phyloP scores from a whole-genome alignment of 2,888 invertebrate species.

The Drosophila paranaensis region DNA sequence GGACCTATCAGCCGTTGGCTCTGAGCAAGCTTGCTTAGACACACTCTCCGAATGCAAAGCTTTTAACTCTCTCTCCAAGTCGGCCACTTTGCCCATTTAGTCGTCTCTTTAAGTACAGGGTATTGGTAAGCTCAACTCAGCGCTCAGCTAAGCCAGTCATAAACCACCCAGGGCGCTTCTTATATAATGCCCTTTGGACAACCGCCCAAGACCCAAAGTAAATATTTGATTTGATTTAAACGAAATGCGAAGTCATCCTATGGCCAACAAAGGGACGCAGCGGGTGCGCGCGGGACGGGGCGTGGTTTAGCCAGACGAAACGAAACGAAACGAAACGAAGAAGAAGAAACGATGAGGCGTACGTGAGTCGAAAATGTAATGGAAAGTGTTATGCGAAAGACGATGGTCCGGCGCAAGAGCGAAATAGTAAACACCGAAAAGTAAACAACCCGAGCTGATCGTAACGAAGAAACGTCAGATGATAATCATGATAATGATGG shows the following conservation, averaged over 20 bases:
- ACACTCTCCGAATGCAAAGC: too few relatives aligned
- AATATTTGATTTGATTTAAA: slow-evolving; percentile 78
- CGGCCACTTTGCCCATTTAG: background rate
- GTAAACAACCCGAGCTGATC: slow-evolving; percentile 20
- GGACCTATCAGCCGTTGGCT: too few relatives aligned
- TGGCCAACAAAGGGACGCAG: background rate
- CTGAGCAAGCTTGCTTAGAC: too few relatives aligned
- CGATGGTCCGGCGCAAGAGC: slow-evolving; percentile 15
- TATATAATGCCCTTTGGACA: slow-evolving; percentile 64
- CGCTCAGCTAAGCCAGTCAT: slow-evolving; percentile 26
- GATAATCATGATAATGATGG: slow-evolving; percentile 16
- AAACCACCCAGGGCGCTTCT: slow-evolving; percentile 72
- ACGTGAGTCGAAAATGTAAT: slow-evolving; percentile 63
- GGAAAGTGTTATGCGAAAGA: slow-evolving; percentile 75
- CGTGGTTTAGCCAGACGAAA: slow-evolving; percentile 13
- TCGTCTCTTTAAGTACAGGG: background rate
- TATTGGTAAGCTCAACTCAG: background rate
- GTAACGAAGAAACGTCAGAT: slow-evolving; percentile 15
- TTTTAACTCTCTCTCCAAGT: too few relatives aligned
- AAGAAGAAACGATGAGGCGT: slow-evolving; percentile 20
- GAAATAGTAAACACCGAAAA: slow-evolving; percentile 15
- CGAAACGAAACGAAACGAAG: slow-evolving; percentile 4
- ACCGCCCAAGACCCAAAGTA: slow-evolving; percentile 50
- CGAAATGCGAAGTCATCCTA: slow-evolving; percentile 68
- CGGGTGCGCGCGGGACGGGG: background rate